Evolutionary conservation across 1,140 invertebrate genomes (phyloP).

Genomic region (Dysdera silvatica): DNA sequence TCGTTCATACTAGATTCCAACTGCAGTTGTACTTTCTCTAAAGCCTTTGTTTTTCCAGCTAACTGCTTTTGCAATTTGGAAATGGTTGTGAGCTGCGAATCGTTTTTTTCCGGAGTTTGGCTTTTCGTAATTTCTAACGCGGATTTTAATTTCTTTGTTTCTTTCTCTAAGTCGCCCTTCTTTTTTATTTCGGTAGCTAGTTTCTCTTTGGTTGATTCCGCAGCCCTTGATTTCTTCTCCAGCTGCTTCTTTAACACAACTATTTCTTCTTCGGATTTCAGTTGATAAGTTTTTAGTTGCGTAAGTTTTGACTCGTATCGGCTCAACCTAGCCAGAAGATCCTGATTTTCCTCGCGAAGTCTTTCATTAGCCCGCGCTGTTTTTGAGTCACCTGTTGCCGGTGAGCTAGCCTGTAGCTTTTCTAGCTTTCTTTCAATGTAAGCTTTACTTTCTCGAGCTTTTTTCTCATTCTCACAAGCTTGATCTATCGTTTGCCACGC

Average conservation of each 20-base stretch:
- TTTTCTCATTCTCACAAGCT: neutral
- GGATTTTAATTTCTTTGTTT: neutral
- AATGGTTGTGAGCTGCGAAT: neutral
- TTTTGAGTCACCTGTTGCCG: neutral
- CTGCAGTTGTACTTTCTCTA: neutral
- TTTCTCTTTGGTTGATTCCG: neutral
- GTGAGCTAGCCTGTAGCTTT: neutral
- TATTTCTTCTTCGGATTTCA: neutral
- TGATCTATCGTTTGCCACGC: neutral
- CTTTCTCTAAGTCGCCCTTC: neutral
- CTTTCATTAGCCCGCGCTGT: neutral
- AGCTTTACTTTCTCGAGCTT: neutral
- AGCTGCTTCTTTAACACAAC: neutral
- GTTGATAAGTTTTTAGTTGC: neutral
- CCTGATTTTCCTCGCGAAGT: neutral
- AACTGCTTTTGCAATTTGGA: slow-evolving; percentile 18
- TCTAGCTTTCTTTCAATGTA: neutral
- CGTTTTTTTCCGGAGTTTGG: neutral
- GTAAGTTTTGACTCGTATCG: neutral
- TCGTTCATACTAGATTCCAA: neutral
- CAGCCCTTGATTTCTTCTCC: neutral
- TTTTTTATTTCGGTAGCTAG: neutral
- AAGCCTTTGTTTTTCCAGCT: neutral
- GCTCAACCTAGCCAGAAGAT: neutral
- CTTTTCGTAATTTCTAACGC: neutral